Conservation (phyloP, 1,140 invertebrate species). For the Lerema accius region DNA sequence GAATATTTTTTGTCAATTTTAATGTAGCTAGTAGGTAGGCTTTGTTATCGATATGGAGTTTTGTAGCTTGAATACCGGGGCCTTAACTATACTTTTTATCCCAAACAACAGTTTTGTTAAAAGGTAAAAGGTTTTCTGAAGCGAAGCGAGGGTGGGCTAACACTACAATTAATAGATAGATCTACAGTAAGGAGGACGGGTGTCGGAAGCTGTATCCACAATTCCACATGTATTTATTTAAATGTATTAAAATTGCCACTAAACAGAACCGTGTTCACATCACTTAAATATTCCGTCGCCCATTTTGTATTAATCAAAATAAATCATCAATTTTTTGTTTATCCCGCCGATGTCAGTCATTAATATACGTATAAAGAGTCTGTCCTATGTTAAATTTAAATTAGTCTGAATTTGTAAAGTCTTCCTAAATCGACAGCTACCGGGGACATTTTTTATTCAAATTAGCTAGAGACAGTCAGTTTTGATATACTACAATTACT, state of each 20-base stretch:
- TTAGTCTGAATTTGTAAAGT: constrained; percentile 17
- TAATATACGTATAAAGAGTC: neutral
- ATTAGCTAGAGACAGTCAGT: no score
- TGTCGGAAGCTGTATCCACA: constrained; percentile 38
- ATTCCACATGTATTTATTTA: constrained; percentile 30
- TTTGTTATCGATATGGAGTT: no score
- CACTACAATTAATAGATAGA: constrained; percentile 47
- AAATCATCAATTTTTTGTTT: constrained; percentile 21
- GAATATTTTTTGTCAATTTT: no score
- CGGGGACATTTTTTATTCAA: no score
- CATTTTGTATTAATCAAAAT: constrained; percentile 15
- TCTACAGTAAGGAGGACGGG: constrained; percentile 58
- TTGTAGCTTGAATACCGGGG: no score
- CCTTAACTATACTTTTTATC: no score
- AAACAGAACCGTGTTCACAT: constrained; percentile 36
- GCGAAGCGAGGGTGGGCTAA: constrained; percentile 17
- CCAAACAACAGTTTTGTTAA: no score
- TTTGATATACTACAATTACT: no score
- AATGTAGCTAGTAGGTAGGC: no score
- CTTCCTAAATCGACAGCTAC: no score
- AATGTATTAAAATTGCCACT: constrained; percentile 37
- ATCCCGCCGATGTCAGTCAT: neutral
- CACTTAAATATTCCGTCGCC: constrained; percentile 33
- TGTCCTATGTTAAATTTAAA: neutral
- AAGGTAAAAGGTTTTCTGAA: no score